Conservation (phyloP, 2,113 vertebrate species). For the Solea senegalensis region DNA sequence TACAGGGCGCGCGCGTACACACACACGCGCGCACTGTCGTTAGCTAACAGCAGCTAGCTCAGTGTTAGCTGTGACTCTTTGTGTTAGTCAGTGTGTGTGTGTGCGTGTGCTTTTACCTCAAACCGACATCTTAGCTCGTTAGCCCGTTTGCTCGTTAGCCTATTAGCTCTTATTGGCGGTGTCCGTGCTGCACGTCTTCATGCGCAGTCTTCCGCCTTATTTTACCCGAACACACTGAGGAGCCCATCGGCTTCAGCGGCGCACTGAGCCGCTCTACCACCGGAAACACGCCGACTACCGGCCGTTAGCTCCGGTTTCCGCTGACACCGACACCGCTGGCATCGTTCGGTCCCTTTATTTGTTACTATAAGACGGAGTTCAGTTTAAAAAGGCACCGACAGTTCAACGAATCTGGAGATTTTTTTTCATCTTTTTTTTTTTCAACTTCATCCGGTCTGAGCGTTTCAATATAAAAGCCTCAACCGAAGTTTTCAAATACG, state of each 20-base stretch:
- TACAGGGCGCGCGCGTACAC: too few species aligned
- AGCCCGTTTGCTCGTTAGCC: constrained; percentile 28
- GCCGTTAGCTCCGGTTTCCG: background rate
- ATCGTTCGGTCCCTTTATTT: constrained; percentile 1
- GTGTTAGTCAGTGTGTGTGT: background rate
- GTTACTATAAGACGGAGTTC: background rate
- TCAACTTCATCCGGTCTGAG: constrained; percentile 17
- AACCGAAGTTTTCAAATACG: background rate
- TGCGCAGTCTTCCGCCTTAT: constrained; percentile 74
- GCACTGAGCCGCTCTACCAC: constrained; percentile 16
- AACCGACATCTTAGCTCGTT: constrained; percentile 30
- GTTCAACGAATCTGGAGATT: constrained; percentile 43
- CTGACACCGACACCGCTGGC: background rate
- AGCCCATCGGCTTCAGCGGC: constrained; percentile 56
- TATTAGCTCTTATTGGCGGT: constrained; percentile 2
- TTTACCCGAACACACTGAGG: constrained; percentile 43
- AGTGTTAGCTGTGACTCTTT: background rate
- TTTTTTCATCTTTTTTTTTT: too few species aligned
- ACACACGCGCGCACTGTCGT: background rate
- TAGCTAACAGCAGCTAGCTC: constrained; percentile 36
- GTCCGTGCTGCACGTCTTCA: constrained; percentile 46
- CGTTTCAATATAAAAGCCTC: constrained; percentile 40
- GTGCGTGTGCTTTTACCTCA: constrained; percentile 27
- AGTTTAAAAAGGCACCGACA: background rate
- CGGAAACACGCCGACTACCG: constrained; percentile 4